phyloP scores from a whole-genome alignment of 1,140 invertebrate species.

The Caerostris darwini region DNA sequence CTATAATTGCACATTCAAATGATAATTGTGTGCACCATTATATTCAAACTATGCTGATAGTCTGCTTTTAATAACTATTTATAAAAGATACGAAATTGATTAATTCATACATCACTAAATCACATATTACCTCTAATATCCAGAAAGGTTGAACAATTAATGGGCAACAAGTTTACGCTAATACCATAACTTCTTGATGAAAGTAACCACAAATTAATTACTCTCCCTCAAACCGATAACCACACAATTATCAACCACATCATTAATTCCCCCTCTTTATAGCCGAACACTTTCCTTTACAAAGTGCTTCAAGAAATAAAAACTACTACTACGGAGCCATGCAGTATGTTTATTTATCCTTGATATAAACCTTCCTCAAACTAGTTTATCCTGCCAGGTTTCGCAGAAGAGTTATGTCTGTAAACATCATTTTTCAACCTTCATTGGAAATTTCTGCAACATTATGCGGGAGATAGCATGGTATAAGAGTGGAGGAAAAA shows the following conservation, averaged over 20 bases:
- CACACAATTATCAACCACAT: neutral
- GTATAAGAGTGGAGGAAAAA: neutral
- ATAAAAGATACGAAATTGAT: no score
- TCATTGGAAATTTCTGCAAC: neutral
- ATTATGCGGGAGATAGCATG: neutral
- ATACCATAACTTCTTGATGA: no score
- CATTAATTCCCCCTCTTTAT: neutral
- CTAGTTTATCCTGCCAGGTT: neutral
- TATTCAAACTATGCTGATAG: no score
- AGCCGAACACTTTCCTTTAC: neutral
- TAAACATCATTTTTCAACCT: slow-evolving; percentile 58
- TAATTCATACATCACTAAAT: no score
- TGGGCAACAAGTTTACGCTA: neutral
- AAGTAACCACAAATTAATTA: neutral
- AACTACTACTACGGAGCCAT: neutral
- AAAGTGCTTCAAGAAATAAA: neutral
- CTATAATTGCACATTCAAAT: no score
- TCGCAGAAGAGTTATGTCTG: neutral
- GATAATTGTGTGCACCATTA: no score
- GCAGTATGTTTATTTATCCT: neutral
- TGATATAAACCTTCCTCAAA: neutral
- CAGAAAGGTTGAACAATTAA: neutral
- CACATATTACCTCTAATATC: neutral
- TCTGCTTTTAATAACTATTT: no score
- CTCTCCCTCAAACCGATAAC: neutral